Evolutionary conservation across 64 coral and sea anemone genomes (phyloP).

Genomic region (Actinia tenebrosa): DNA sequence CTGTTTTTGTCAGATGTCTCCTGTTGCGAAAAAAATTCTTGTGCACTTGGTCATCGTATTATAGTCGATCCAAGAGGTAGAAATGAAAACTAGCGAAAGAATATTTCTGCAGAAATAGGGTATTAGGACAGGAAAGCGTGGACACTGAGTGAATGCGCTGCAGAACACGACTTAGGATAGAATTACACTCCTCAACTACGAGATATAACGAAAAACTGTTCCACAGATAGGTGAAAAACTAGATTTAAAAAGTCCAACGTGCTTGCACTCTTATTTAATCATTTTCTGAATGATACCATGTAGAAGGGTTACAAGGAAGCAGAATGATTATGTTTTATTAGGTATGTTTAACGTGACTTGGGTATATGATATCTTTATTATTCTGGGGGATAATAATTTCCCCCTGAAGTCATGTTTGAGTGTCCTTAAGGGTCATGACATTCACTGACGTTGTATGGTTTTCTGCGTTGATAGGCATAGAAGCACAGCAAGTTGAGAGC

Average conservation of each 20-base stretch:
- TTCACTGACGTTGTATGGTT: conserved; percentile 10
- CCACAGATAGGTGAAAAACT: background rate
- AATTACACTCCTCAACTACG: background rate
- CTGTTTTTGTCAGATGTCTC: background rate
- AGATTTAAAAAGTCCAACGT: background rate
- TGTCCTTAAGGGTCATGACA: conserved; percentile 16
- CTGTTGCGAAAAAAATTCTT: background rate
- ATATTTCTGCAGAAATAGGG: background rate
- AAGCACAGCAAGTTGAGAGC: background rate
- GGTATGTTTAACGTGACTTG: conserved; percentile 50
- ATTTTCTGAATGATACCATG: background rate
- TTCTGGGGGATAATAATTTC: conserved; percentile 18
- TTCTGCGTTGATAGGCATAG: conserved; percentile 15
- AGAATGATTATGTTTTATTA: background rate
- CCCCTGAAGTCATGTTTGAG: conserved; percentile 17
- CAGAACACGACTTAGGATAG: background rate
- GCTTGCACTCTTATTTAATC: background rate
- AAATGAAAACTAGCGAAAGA: background rate
- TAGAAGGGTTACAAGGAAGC: background rate
- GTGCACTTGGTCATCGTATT: background rate
- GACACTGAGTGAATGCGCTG: background rate
- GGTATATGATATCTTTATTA: conserved; percentile 35
- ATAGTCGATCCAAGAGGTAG: background rate
- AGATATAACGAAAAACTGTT: background rate
- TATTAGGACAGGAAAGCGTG: background rate